phyloP scores from a whole-genome alignment of 2,797 vertebrate genomes.

The Dromococcyx pavoninus region DNA sequence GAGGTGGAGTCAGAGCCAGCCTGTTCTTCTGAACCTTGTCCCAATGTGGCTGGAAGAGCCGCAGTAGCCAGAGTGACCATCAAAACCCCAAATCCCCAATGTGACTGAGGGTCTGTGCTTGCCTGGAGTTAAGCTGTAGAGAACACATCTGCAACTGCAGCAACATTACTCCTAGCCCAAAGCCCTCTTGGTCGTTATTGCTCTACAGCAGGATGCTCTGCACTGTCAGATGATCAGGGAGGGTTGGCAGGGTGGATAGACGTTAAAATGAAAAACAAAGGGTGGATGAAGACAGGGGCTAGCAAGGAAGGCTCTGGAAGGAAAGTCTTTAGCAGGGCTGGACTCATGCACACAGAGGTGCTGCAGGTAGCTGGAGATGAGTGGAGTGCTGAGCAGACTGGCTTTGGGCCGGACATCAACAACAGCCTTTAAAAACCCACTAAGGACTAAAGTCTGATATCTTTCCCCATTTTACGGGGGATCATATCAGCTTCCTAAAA shows the following conservation, averaged over 20 bases:
- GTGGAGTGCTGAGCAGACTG: background rate
- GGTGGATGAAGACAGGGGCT: background rate
- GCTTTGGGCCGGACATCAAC: background rate
- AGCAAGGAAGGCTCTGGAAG: background rate
- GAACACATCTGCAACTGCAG: background rate
- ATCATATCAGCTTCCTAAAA: background rate
- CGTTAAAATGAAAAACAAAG: background rate
- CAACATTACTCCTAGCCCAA: background rate
- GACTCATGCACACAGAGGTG: background rate
- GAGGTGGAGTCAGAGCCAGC: background rate
- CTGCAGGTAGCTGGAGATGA: background rate
- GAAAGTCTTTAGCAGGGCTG: background rate
- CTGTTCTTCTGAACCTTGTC: background rate
- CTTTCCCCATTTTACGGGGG: background rate
- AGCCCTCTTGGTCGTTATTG: background rate
- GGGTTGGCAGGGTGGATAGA: background rate
- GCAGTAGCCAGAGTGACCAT: background rate
- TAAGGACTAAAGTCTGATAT: background rate
- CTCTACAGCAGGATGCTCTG: background rate
- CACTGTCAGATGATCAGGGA: background rate
- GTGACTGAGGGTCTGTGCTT: background rate
- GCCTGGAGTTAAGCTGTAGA: background rate
- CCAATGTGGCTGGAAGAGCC: background rate
- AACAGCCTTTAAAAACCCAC: background rate
- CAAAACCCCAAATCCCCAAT: background rate